phyloP scores from a whole-genome alignment of 2,888 invertebrate genomes.

The Trachelus tabidus region DNA sequence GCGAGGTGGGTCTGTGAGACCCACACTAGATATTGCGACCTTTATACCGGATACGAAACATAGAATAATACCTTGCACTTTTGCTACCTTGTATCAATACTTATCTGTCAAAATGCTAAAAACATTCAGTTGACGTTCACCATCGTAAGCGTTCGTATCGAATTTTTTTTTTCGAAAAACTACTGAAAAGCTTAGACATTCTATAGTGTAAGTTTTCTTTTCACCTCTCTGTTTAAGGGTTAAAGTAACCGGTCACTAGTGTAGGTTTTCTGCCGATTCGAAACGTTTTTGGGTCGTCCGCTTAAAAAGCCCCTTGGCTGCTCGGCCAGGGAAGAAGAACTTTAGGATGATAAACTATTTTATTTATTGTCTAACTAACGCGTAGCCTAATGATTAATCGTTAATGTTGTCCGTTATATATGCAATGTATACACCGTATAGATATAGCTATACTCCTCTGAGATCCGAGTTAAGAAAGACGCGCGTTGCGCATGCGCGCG shows the following conservation, averaged over 20 bases:
- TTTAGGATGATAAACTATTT: slow-evolving; percentile 45
- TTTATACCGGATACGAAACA: too few species aligned
- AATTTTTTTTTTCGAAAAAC: not conserved
- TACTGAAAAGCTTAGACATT: not conserved
- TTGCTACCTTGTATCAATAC: too few species aligned
- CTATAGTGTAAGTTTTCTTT: not conserved
- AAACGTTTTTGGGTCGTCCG: not conserved
- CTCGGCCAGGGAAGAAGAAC: not conserved
- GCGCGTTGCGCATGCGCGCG: not conserved
- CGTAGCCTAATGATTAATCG: slow-evolving; percentile 54
- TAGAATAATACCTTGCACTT: too few species aligned
- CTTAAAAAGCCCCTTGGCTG: not conserved
- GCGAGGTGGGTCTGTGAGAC: slow-evolving; percentile 18
- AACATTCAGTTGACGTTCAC: not conserved
- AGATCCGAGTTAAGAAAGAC: slow-evolving; percentile 2
- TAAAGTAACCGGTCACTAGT: not conserved
- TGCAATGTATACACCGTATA: slow-evolving; percentile 35
- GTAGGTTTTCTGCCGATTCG: not conserved
- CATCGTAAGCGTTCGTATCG: not conserved
- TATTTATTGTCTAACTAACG: slow-evolving; percentile 58
- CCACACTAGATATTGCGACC: slow-evolving; percentile 23
- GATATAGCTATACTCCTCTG: slow-evolving; percentile 20
- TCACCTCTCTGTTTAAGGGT: not conserved
- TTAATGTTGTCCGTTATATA: slow-evolving; percentile 59
- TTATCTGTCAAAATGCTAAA: too few species aligned